These are phyloP conservation scores for Bombylius major DNA, from an alignment of 2,888 invertebrate species.

Conservation along the genomic window DNA sequence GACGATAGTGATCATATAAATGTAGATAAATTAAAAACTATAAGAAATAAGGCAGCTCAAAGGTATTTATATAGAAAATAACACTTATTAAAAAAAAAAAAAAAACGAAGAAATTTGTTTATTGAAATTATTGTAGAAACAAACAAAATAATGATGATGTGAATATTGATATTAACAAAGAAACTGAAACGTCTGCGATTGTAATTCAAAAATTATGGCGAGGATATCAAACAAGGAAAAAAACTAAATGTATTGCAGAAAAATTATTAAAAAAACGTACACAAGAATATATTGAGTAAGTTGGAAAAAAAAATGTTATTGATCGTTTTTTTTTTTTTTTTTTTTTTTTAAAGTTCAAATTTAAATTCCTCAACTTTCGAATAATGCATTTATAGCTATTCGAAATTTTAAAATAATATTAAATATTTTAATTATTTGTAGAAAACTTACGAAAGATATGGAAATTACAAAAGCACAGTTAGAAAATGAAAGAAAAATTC, in stretches of 20 bases:
- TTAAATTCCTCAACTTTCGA: no score
- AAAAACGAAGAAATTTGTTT: no score
- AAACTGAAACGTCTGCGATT: conserved; percentile 49
- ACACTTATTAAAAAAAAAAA: no score
- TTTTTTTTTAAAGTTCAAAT: no score
- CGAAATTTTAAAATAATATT: no score
- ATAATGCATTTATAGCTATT: no score
- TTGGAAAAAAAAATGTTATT: conserved; percentile 11
- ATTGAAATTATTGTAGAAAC: conserved; percentile 9
- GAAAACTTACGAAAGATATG: conserved; percentile 72
- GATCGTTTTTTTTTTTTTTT: background rate
- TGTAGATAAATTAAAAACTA: conserved; percentile 52
- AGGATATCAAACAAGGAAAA: conserved; percentile 65
- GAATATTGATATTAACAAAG: conserved; percentile 18
- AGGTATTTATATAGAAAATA: conserved; percentile 20
- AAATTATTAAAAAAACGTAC: conserved; percentile 65
- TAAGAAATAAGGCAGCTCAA: conserved; percentile 48
- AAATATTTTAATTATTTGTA: conserved; percentile 24
- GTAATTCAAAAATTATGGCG: conserved; percentile 80
- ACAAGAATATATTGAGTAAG: conserved; percentile 72
- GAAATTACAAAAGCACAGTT: conserved; percentile 71
- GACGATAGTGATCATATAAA: conserved; percentile 53
- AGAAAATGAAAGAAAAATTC: conserved; percentile 73
- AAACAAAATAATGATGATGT: conserved; percentile 25
- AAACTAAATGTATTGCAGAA: conserved; percentile 41